Conservation (phyloP, 2,113 vertebrate species). For the Mastomys coucha region DNA sequence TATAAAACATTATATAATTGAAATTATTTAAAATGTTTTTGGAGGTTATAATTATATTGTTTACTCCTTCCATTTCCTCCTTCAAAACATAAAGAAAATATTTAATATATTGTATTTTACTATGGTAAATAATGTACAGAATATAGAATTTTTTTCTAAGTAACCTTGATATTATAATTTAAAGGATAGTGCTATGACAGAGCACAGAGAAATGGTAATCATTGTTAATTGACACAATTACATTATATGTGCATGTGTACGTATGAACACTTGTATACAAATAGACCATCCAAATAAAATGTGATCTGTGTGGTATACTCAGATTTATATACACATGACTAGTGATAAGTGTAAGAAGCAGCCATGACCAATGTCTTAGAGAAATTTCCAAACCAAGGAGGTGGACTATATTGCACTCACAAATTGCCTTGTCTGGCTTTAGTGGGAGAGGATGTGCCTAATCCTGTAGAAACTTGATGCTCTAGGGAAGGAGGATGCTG, state of each 20-base stretch:
- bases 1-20: background rate
- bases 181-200: background rate
- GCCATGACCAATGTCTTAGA: background rate
- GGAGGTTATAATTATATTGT: background rate
- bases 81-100: background rate
- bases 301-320: background rate
- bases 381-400: background rate
- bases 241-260: background rate
- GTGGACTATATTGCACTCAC: background rate
- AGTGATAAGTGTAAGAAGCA: background rate
- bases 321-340: background rate
- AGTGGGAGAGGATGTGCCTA: too few species aligned
- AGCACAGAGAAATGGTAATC: background rate
- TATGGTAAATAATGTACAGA: background rate
- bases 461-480: too few species aligned
- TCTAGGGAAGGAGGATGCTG: too few species aligned
- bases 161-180: background rate
- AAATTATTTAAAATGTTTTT: background rate
- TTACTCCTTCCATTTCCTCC: background rate
- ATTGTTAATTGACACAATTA: constrained; percentile 12
- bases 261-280: background rate
- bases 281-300: background rate
- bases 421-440: background rate
- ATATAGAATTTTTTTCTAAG: background rate
- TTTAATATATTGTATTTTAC: background rate